phyloP scores from a whole-genome alignment of 2,797 vertebrate species.

The Lycodopsis pacificus region DNA sequence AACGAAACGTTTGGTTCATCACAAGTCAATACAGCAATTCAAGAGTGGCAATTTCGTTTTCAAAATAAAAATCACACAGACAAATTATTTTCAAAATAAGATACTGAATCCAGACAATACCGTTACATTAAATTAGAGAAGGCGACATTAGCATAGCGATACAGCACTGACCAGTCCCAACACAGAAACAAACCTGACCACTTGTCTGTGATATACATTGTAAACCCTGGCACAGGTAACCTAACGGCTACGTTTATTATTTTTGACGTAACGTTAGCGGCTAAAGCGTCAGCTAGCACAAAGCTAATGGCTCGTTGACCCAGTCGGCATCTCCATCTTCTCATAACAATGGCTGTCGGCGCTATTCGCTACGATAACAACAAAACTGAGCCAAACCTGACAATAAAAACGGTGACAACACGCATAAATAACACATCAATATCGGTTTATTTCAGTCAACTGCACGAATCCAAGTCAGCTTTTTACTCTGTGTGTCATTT shows the following conservation, averaged over 20 bases:
- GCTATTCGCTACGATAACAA: slow-evolving; percentile 69
- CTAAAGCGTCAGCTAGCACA: slow-evolving; percentile 48
- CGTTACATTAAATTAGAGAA: background rate
- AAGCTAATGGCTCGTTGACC: slow-evolving; percentile 65
- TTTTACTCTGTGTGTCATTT: slow-evolving; percentile 20
- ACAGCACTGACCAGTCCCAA: background rate
- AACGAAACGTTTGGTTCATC: background rate
- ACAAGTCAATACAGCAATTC: background rate
- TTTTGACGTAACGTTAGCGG: slow-evolving; percentile 24
- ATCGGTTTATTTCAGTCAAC: background rate
- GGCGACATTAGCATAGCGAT: background rate
- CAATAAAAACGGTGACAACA: slow-evolving; percentile 67
- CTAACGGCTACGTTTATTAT: background rate
- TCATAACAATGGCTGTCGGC: slow-evolving; percentile 83
- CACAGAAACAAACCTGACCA: slow-evolving; percentile 2
- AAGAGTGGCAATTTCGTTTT: background rate
- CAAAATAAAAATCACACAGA: too few relatives aligned
- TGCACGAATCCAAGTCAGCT: background rate
- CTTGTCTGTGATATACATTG: background rate
- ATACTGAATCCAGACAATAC: background rate
- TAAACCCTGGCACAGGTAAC: background rate
- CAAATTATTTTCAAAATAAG: background rate
- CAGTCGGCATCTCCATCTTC: slow-evolving; percentile 74
- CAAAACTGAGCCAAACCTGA: slow-evolving; percentile 61
- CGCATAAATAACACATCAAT: background rate